These are phyloP conservation scores for Pogoniulus pusillus DNA, from an alignment of 2,797 vertebrate genomes.

Conservation along the genomic window DNA sequence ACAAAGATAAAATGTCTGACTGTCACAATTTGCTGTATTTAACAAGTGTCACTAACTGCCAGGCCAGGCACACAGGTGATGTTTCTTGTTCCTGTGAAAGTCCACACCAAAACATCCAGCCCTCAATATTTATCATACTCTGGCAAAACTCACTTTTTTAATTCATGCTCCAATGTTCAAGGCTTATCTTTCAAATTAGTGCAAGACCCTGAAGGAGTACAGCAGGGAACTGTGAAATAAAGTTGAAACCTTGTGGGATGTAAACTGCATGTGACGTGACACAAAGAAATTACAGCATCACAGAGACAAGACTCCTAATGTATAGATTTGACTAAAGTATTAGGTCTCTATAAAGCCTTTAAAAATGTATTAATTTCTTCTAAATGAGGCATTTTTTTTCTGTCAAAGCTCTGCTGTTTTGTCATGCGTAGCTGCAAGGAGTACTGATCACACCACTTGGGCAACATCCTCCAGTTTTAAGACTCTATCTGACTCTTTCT, in stretches of 20 bases:
- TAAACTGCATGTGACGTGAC: not conserved
- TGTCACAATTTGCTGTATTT: not conserved
- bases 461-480: not conserved
- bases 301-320: not conserved
- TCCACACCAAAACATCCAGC: not conserved
- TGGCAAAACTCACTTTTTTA: not conserved
- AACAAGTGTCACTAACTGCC: not conserved
- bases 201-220: not conserved
- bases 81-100: not conserved
- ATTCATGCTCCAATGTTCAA: not conserved
- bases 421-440: not conserved
- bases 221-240: constrained; percentile 18
- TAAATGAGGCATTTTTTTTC: not conserved
- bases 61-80: not conserved
- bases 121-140: not conserved
- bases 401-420: not conserved
- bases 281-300: not conserved
- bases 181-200: not conserved
- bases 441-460: not conserved
- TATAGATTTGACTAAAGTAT: not conserved
- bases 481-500: not conserved
- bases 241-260: constrained; percentile 19
- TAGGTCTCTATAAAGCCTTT: not conserved
- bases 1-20: not conserved
- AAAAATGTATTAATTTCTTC: not conserved